Percentiles rank a stretch among this genome's conserved stretches.
phyloP scores from a whole-genome alignment of 1,140 invertebrate species.

The Drosophila carrolli region DNA sequence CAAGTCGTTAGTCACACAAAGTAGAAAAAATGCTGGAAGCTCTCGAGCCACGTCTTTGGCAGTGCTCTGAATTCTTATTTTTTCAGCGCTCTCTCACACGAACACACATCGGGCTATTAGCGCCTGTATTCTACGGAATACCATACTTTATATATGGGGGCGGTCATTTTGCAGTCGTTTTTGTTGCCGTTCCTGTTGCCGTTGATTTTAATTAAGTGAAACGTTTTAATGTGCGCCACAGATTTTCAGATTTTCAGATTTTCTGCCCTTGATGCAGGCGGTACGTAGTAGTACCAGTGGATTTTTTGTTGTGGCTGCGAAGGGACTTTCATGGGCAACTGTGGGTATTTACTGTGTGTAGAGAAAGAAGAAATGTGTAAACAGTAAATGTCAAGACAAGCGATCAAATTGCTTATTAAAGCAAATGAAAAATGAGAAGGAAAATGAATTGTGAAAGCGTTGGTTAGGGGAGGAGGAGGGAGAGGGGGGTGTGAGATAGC shows the following conservation, averaged over 20 bases:
- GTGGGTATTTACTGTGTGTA: conserved; percentile 18
- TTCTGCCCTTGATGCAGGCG: conserved; percentile 42
- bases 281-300: background rate
- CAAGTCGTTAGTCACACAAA: conserved; percentile 77
- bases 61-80: conserved; percentile 40
- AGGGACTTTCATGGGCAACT: conserved; percentile 39
- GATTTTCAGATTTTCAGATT: conserved; percentile 47
- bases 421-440: conserved; percentile 22
- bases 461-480: too few species aligned
- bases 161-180: conserved; percentile 49
- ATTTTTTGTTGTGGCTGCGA: background rate
- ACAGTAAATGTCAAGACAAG: conserved; percentile 41
- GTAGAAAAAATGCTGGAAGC: conserved; percentile 50
- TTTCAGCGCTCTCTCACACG: conserved; percentile 23
- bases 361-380: conserved; percentile 13
- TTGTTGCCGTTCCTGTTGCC: conserved; percentile 30
- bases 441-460: background rate
- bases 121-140: conserved; percentile 39
- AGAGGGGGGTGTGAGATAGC: background rate
- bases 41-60: conserved; percentile 53
- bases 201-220: conserved; percentile 78
- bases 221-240: conserved; percentile 74
- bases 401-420: conserved; percentile 59
- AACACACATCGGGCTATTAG: conserved; percentile 37
- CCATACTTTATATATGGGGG: conserved; percentile 47